Base-by-base conservation (phyloP, 2,797 vertebrate species). In the Arctocebus calabarensis region DNA sequence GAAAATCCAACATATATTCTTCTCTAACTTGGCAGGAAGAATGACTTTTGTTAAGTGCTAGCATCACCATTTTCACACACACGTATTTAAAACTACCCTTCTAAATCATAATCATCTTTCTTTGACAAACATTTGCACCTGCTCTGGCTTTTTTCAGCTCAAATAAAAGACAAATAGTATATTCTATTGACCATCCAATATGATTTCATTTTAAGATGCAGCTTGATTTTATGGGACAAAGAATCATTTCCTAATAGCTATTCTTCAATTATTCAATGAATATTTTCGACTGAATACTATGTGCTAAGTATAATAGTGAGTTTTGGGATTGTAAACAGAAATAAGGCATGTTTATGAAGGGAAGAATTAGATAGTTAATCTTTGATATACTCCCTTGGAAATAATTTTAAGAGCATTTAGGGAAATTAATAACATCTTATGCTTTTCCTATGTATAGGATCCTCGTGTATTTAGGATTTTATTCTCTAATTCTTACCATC, bases 331-430 rank as follows among this genome's bases (percentile, higher is more conserved):
- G 55, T 4, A 78, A n/a, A 68, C 1, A 87, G 73, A 85, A 91
- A 19, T 52, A 71, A 88, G 17, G 59, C 57, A 91, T 78, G 32
- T 16, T 92, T 87, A 78, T 73, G 52, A 85, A 84, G 52, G 27
- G 43, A 86, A 77, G 45, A 61, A 57, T 90, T 89, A 62, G 40
- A 17, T 55, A 82, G 29, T 86, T 66, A 85, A 40, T 86, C 64
- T 48, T 91, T 68, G 34, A 48, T 92, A 1, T 57, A 25, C 17
- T 83, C 17, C 70, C 16, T 86, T 83, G 78, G 70, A 87, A 89
- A 68, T 91, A 48, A 87, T 74, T 89, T 66, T 62, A 84, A 91
- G 59, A 84, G 7, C 92, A 84, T 90, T 92, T 32, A 48, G 59
- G 12, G 34, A 94, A 96, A 94, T 84, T 93, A 83, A 79, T 90